Evolutionary conservation across 2,888 invertebrate genomes (phyloP), one percentile per base, ranked within the genome.

Genomic region (Athalia circularis): DNA sequence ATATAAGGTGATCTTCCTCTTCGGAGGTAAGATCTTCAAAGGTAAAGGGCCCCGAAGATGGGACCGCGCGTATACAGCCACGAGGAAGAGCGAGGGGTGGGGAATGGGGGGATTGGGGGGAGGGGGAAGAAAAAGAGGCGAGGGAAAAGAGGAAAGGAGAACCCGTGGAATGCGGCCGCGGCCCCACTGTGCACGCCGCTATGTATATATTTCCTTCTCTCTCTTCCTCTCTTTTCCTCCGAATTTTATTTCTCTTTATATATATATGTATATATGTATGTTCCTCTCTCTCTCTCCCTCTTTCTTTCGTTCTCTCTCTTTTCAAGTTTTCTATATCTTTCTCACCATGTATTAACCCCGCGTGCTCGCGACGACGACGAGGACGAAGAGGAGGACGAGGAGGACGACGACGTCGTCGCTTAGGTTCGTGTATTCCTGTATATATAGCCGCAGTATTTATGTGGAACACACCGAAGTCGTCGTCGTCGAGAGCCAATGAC

Each of bases 391-490:
- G 29, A 29, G 29, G 29, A 29, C 2, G 29, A 29, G 29, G 29
- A 29, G 1, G 29, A 29, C 29, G 29, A 29, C 29, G 29, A 29
- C 29, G 29, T 1, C 29, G 29, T 29, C 29, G 29, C 29, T 29
- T 29, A 29, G 61, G 50, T 72, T 84, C 83, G 83, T 82, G 85
- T 85, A 86, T 83, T 86, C 82, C 81, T 85, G 83, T 83, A 85
- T 84, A 29, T 29, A 88, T 88, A 88, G 88, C 87, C 88, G 88
- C 29, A 88, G 88, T 89, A 87, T 89, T 89, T 88, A 88, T 88
- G 87, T 87, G 89, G 87, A 88, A 89, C 88, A 87, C 86, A 85
- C 84, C 80, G 86, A 84, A 83, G 82, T 82, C 80, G 68, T 77
- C 50, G 82, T 82, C 80, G 68, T 77, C 50, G 54, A 54, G 54